These are phyloP conservation scores for Zelleria hepariella DNA, from an alignment of 2,888 invertebrate species.

Conservation along the genomic window DNA sequence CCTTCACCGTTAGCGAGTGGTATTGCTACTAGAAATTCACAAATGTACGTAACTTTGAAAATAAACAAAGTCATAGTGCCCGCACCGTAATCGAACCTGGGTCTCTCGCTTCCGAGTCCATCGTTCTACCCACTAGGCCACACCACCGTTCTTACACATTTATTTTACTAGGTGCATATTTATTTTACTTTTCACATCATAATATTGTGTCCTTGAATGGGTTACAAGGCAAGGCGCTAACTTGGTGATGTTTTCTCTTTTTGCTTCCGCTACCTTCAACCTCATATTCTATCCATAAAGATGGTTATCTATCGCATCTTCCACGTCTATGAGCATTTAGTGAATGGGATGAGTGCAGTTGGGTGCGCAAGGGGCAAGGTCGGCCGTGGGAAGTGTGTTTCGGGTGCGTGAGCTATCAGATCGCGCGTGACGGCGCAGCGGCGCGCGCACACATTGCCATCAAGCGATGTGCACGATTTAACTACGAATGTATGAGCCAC, in stretches of 20 bases:
- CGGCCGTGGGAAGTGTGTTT: slow-evolving; percentile 35
- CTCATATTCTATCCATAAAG: not conserved
- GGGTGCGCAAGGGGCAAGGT: not conserved
- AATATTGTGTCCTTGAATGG: not conserved
- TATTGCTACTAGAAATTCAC: too few species aligned
- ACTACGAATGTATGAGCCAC: not conserved
- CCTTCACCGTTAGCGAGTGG: too few species aligned
- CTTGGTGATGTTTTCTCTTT: not conserved
- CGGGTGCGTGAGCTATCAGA: slow-evolving; percentile 28
- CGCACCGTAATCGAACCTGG: too few species aligned
- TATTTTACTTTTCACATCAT: not conserved
- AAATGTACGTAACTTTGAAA: too few species aligned
- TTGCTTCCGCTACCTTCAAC: not conserved
- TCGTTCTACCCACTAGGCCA: too few species aligned
- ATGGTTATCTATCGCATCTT: not conserved
- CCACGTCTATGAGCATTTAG: not conserved
- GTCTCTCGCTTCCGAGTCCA: too few species aligned
- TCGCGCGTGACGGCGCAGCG: slow-evolving; percentile 5
- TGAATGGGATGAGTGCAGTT: not conserved
- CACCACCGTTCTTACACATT: too few species aligned
- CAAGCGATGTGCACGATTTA: not conserved
- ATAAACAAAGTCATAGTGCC: too few species aligned
- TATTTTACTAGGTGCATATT: not conserved
- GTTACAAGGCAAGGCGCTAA: not conserved
- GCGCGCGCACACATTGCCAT: not conserved